Conservation (phyloP, 2,113 vertebrate genomes). For the Microcebus griseorufus region DNA sequence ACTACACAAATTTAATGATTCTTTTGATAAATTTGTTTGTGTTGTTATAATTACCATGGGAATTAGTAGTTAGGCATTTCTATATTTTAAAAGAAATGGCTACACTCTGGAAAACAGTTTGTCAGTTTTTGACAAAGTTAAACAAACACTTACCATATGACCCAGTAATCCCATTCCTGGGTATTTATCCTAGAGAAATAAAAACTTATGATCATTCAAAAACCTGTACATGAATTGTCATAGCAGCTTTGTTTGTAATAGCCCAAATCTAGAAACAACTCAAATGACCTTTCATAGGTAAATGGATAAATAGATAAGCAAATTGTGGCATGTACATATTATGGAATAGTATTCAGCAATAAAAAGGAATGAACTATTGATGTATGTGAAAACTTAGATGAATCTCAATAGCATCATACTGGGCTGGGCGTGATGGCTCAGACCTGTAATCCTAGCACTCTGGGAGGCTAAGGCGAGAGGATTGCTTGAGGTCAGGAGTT, state of each 20-base stretch:
- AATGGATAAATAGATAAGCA: neutral
- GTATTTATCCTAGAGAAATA: constrained; percentile 37
- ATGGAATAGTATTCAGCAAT: neutral
- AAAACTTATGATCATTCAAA: constrained; percentile 24
- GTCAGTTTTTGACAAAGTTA: constrained; percentile 34
- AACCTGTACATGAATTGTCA: neutral
- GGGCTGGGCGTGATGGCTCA: no score
- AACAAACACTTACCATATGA: neutral
- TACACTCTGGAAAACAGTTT: constrained; percentile 11
- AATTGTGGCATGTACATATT: neutral
- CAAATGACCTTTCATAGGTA: neutral
- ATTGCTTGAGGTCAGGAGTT: no score
- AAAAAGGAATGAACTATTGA: neutral
- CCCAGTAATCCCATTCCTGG: neutral
- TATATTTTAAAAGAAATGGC: neutral
- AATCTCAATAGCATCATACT: neutral
- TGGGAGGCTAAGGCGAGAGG: no score
- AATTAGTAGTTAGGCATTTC: neutral
- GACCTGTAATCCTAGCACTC: no score
- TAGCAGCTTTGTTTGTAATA: neutral
- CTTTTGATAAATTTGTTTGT: no score
- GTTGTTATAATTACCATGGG: no score
- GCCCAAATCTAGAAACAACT: neutral
- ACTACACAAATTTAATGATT: no score
- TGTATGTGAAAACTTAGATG: neutral